These are phyloP conservation scores for Alces alces DNA, from an alignment of 2,113 vertebrate genomes.

Conservation along the genomic window DNA sequence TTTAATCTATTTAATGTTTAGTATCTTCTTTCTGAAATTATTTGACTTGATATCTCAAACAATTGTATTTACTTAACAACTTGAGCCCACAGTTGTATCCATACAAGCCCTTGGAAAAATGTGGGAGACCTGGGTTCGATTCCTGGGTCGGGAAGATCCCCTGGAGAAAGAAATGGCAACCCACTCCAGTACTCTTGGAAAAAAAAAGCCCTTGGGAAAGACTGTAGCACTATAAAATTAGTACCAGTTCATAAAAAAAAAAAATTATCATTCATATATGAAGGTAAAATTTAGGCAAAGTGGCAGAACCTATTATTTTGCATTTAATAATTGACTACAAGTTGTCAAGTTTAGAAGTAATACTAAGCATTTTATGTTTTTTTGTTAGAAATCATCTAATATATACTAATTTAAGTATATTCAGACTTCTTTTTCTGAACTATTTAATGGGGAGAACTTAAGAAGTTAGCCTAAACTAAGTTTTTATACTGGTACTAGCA, in stretches of 20 bases:
- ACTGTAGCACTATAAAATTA: neutral
- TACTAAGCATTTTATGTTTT: neutral
- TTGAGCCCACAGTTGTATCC: neutral
- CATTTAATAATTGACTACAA: neutral
- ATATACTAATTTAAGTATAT: neutral
- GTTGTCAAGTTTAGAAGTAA: neutral
- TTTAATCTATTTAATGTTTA: neutral
- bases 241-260: neutral
- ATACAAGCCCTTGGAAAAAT: neutral
- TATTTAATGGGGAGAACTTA: neutral
- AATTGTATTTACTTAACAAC: neutral
- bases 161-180: too few species aligned
- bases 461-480: neutral
- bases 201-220: neutral
- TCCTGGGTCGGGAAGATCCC: too few species aligned
- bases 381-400: neutral
- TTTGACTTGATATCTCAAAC: neutral
- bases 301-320: neutral
- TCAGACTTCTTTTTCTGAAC: neutral
- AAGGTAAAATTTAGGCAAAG: neutral
- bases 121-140: too few species aligned
- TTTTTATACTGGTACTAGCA: neutral
- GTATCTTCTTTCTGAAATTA: neutral
- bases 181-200: too few species aligned
- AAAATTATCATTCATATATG: neutral